Base-by-base conservation (phyloP, 1,140 invertebrate genomes). In the Globodera ellingtonae region DNA sequence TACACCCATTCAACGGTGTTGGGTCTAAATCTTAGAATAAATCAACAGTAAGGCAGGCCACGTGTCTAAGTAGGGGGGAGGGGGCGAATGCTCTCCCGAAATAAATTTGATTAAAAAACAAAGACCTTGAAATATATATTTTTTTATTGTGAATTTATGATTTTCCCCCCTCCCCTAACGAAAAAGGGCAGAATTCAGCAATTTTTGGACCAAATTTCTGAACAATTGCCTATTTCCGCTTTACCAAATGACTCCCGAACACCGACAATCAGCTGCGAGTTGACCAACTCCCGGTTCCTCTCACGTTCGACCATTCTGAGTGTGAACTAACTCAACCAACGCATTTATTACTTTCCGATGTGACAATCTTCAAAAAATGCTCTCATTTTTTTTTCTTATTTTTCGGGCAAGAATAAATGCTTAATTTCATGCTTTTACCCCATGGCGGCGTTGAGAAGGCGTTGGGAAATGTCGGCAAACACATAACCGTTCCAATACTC, bases 161-260 rank as follows among this genome's bases (percentile, higher is more conserved):
- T 3, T 35, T 2, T 2, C 35, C 35, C 35, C 3, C 35, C 35
- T 3, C 1, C 35, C 35, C 35, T 3, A 35, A 35, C 35, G 3
- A 35, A 35, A 35, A 35, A 35, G 35, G 35, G 35, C 35, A 35
- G 35, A 35, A 35, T 35, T 35, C 35, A 35, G 35, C 35, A 35
- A 2, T 35, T 35, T 35, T 35, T 35, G 35, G 35, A 35, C 0
- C 1, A 35, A 35, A 35, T 9, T 44, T 50, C n/a, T n/a, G n/a
- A 65, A 35, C 13, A 9, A 21, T 9, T 6, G 10, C 0, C 5
- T 79, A 48, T 74, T 74, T 5, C 70, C 35, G 9, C 50, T 24
- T 69, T 77, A 82, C 82, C 82, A 75, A 84, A 85, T 35, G 82
- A 81, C 69, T 85, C 74, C 10, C 85, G 85, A 75, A 87, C 79